Conservation (phyloP, 2,113 vertebrate genomes). For the Lepidothrix coronata region DNA sequence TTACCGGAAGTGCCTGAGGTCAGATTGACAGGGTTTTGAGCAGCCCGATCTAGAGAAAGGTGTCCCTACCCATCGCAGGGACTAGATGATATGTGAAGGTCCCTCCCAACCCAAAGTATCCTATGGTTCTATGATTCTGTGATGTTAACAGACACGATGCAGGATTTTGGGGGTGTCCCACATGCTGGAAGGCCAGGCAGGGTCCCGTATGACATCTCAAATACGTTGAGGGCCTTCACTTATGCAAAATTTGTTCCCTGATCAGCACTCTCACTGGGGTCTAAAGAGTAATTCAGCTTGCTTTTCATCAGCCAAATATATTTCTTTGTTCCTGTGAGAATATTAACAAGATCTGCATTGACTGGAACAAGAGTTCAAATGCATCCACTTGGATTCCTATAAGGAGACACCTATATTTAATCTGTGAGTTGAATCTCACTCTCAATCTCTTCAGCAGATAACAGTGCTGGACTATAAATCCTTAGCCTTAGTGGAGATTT, state of each 20-base stretch:
- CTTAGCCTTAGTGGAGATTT: neutral
- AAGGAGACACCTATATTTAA: neutral
- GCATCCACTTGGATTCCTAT: neutral
- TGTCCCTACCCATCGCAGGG: neutral
- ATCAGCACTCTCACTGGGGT: neutral
- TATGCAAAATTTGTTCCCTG: neutral
- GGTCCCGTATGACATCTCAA: neutral
- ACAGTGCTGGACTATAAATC: neutral
- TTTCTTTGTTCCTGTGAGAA: neutral
- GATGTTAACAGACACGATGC: neutral
- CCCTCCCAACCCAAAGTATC: neutral
- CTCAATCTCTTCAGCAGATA: neutral
- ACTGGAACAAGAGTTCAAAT: neutral
- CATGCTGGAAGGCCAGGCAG: neutral
- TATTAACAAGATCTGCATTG: neutral
- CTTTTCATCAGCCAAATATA: neutral
- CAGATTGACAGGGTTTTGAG: neutral
- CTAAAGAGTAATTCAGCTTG: neutral
- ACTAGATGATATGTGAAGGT: neutral
- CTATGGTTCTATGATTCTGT: neutral
- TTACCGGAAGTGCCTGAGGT: neutral
- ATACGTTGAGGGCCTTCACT: neutral
- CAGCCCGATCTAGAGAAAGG: neutral
- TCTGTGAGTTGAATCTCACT: neutral
- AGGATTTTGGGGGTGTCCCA: neutral